phyloP scores from a whole-genome alignment of 2,797 vertebrate genomes.

The Aeoliscus strigatus region DNA sequence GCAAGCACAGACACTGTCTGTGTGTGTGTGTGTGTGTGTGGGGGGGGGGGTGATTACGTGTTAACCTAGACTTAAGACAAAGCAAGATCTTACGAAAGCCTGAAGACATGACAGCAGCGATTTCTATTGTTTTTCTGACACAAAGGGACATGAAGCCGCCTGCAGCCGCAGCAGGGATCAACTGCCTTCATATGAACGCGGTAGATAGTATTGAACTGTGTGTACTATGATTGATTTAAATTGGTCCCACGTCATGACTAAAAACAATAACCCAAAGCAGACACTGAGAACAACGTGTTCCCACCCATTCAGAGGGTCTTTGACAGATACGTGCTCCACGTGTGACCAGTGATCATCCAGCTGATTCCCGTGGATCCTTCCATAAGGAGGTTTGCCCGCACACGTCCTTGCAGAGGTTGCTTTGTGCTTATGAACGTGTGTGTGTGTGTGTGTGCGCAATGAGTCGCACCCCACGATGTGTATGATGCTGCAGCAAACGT shows the following conservation, averaged over 20 bases:
- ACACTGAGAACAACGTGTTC: too few relatives aligned
- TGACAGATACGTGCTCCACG: too few relatives aligned
- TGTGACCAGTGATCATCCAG: too few relatives aligned
- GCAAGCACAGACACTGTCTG: conserved; percentile 36
- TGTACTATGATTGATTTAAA: conserved; percentile 40
- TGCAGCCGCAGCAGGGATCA: conserved; percentile 36
- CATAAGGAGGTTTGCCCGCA: conserved; percentile 3
- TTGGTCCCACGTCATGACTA: conserved; percentile 23
- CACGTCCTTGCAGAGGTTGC: neutral
- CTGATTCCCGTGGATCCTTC: too few relatives aligned
- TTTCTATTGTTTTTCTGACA: conserved; percentile 50
- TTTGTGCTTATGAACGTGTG: conserved; percentile 10
- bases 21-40: too few relatives aligned
- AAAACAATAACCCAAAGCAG: too few relatives aligned
- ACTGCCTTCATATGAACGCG: conserved; percentile 19
- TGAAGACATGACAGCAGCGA: conserved; percentile 42
- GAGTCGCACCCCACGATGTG: conserved; percentile 17
- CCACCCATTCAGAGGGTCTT: too few relatives aligned
- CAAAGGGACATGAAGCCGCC: conserved; percentile 53
- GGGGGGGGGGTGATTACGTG: neutral
- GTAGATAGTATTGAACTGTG: conserved; percentile 10
- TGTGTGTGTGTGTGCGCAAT: too few relatives aligned
- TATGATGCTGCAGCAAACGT: conserved; percentile 26
- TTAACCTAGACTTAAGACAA: conserved; percentile 42
- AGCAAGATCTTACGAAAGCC: conserved; percentile 28